A percentile compares a stretch with the other conserved stretches of the same genome.
Conservation (phyloP, 2,113 vertebrate genomes). For the Tachycineta bicolor region DNA sequence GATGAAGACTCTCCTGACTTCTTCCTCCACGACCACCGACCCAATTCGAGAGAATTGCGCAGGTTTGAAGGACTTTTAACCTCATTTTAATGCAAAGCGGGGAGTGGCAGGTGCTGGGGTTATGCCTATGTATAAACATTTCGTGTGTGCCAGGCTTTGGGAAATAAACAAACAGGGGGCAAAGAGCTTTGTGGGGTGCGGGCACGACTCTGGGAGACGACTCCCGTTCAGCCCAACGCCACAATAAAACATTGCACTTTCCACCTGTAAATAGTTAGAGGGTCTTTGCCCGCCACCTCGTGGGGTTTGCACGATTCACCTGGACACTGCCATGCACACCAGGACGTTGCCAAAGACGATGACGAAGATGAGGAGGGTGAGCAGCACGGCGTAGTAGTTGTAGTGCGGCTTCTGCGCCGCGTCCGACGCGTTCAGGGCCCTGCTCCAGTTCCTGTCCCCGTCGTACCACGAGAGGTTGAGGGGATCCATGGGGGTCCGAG, state of each 20-base stretch:
- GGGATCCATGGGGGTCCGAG: conserved; percentile 86
- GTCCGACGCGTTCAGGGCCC: conserved; percentile 80
- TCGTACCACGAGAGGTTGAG: conserved; percentile 89
- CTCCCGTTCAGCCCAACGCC: too few species aligned
- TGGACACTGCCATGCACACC: conserved; percentile 96
- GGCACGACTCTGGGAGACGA: not conserved
- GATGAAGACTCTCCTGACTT: not conserved
- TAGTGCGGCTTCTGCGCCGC: conserved; percentile 81
- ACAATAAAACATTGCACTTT: not conserved
- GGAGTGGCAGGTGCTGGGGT: not conserved
- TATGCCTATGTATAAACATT: not conserved
- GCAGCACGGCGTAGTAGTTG: conserved; percentile 97
- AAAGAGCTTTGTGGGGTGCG: too few species aligned
- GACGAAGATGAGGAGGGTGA: conserved; percentile 94
- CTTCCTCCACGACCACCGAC: not conserved
- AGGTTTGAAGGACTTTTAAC: not conserved
- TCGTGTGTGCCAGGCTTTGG: not conserved
- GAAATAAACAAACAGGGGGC: not conserved
- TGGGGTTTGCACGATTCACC: not conserved
- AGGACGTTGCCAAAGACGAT: conserved; percentile 97
- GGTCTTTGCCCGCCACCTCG: too few species aligned
- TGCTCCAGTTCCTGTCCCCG: conserved; percentile 83
- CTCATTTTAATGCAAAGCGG: not conserved
- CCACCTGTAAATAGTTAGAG: not conserved
- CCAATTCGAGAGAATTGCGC: not conserved